These are phyloP conservation scores for Tachycineta bicolor DNA, from an alignment of 2,113 vertebrate species.

Conservation along the genomic window DNA sequence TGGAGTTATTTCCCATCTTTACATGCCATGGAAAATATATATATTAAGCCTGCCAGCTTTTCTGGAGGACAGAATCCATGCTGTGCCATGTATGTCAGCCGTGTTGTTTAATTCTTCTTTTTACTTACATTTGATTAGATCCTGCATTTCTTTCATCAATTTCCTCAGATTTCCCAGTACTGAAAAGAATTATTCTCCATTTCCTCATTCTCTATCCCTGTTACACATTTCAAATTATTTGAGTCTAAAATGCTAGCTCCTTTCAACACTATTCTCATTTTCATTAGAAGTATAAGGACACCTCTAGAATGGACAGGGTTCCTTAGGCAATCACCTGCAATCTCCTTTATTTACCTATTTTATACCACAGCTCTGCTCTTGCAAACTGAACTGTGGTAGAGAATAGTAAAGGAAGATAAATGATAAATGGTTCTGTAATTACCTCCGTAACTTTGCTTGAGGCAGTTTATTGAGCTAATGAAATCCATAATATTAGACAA, in stretches of 20 bases:
- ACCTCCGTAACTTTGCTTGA: background rate
- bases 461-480: background rate
- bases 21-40: background rate
- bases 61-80: background rate
- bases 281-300: background rate
- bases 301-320: background rate
- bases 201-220: background rate
- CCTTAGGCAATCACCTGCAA: background rate
- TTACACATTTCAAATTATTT: background rate
- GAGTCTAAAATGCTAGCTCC: background rate
- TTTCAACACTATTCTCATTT: background rate
- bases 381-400: background rate
- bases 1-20: background rate
- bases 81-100: background rate
- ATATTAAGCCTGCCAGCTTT: background rate
- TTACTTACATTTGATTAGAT: background rate
- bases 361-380: background rate
- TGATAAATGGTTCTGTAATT: slow-evolving; percentile 15
- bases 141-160: background rate
- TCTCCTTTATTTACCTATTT: background rate
- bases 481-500: background rate
- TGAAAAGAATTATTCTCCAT: background rate
- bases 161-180: background rate
- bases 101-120: background rate
- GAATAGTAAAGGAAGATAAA: background rate